Base-by-base conservation (phyloP, 2,888 invertebrate genomes). In the Yponomeuta plumbellus region DNA sequence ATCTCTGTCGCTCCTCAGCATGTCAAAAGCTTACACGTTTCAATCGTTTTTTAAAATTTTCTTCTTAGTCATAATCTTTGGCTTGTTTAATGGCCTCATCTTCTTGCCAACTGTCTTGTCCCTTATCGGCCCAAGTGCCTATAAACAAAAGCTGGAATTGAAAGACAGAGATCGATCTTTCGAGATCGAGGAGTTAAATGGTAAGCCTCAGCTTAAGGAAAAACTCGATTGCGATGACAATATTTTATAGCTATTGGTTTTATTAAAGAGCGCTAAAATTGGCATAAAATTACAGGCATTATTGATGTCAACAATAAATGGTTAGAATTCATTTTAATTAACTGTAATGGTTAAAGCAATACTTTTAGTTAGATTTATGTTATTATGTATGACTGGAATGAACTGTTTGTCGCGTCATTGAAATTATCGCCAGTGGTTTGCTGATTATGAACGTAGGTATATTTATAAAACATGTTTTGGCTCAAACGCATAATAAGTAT, bases 31-130 rank as follows among this genome's bases (percentile, higher is more conserved):
- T 5, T 96, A 96, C 76, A 95, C 95, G 0, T 96, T 96, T 80
- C 93, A 93, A 71, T 92, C 95, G 17, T 96, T 96, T 80, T 93
- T 93, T 73, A 89, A 94, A 92, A 96, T 96, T 77, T 96, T 96
- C 79, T 86, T 95, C 62, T 83, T 96, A 67, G 96, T 96, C 1
- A 95, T 96, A 67, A 61, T 94, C 26, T 96, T 96, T 81, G 97
- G 97, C 57, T 83, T 96, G 20, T 96, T 94, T 80, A 95, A 95
- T 80, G 97, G 96, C 17, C 84, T 96, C 40, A 84, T 96, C 40
- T 92, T 96, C 69, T 84, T 97, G 70, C 96, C 96, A 6, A 95
- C 96, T 20, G 85, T 96, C 63, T 85, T 97, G 59, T 96, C 96
- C 73, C 85, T 94, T 68, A 85, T 96, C 65, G 96, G 96, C 1